phyloP scores from a whole-genome alignment of 2,888 invertebrate species.

The Drosophila trichaetosa region DNA sequence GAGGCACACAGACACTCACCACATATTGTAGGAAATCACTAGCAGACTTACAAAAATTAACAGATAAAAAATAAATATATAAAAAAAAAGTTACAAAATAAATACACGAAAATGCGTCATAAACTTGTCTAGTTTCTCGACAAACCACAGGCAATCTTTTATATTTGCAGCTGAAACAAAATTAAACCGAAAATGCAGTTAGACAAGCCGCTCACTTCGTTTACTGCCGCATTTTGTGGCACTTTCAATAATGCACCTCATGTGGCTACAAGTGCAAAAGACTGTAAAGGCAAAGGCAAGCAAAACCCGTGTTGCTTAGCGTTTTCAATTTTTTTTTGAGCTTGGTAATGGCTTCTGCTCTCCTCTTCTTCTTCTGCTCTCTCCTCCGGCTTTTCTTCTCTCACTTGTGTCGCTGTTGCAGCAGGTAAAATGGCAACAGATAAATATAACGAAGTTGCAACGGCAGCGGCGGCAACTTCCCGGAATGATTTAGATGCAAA shows the following conservation, averaged over 20 bases:
- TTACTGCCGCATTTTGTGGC: slow-evolving; percentile 51
- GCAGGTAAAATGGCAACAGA: slow-evolving; percentile 62
- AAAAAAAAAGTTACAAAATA: background rate
- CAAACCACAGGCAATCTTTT: slow-evolving; percentile 7
- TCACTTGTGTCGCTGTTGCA: slow-evolving; percentile 20
- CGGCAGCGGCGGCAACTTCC: slow-evolving; percentile 46
- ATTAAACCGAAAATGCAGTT: slow-evolving; percentile 41
- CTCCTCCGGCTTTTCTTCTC: background rate
- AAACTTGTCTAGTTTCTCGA: slow-evolving; percentile 25
- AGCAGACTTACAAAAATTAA: slow-evolving; percentile 11
- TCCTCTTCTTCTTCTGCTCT: background rate
- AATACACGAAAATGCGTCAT: slow-evolving; percentile 28
- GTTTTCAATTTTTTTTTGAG: slow-evolving; percentile 67
- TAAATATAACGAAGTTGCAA: slow-evolving; percentile 68
- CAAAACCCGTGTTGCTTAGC: slow-evolving; percentile 38
- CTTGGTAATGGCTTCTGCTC: slow-evolving; percentile 30
- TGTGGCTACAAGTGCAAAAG: slow-evolving; percentile 22
- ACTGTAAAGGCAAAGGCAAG: background rate
- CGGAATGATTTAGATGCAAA: slow-evolving; percentile 80
- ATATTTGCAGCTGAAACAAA: slow-evolving; percentile 20
- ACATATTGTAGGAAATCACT: slow-evolving; percentile 8
- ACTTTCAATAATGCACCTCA: slow-evolving; percentile 33
- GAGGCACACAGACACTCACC: background rate
- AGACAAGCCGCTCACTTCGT: slow-evolving; percentile 36
- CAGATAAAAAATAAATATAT: slow-evolving; percentile 6